phyloP scores from a whole-genome alignment of 2,888 invertebrate genomes.

The Philereme transversata region DNA sequence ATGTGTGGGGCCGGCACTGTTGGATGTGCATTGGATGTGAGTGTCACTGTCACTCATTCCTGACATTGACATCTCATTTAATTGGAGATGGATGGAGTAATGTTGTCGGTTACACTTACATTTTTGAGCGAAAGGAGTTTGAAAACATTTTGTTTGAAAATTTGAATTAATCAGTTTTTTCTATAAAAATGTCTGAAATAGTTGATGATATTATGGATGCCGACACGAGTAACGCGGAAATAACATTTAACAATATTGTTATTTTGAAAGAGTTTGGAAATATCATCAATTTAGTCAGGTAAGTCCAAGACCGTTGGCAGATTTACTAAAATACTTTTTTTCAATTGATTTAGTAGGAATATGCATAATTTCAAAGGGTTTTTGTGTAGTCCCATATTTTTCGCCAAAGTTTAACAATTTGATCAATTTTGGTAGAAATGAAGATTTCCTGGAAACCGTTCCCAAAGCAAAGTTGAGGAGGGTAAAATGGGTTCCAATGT shows the following conservation, averaged over 20 bases:
- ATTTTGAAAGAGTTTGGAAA: conserved; percentile 74
- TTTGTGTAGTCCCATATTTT: too few relatives aligned
- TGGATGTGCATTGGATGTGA: too few relatives aligned
- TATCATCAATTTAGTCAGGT: conserved; percentile 71
- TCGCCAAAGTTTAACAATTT: too few relatives aligned
- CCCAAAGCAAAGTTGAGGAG: conserved; percentile 69
- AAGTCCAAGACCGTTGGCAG: conserved; percentile 15
- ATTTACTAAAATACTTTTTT: not conserved
- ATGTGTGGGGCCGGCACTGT: too few relatives aligned
- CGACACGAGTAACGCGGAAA: conserved; percentile 58
- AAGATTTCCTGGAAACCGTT: conserved; percentile 74
- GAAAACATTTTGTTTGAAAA: too few relatives aligned
- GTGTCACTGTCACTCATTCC: too few relatives aligned
- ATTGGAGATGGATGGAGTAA: too few relatives aligned
- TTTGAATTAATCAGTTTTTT: not conserved
- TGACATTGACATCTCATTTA: too few relatives aligned
- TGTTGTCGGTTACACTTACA: too few relatives aligned
- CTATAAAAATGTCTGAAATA: conserved; percentile 57
- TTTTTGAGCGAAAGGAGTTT: too few relatives aligned
- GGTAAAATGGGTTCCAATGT: conserved; percentile 77
- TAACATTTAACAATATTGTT: conserved; percentile 68
- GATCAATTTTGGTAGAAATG: conserved; percentile 55
- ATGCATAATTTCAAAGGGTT: not conserved
- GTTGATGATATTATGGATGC: conserved; percentile 50
- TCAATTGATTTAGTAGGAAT: not conserved